Percentiles rank a stretch among this genome's conserved stretches.
Conservation (phyloP, 1,140 invertebrate species). For the Drosophila dunni region DNA sequence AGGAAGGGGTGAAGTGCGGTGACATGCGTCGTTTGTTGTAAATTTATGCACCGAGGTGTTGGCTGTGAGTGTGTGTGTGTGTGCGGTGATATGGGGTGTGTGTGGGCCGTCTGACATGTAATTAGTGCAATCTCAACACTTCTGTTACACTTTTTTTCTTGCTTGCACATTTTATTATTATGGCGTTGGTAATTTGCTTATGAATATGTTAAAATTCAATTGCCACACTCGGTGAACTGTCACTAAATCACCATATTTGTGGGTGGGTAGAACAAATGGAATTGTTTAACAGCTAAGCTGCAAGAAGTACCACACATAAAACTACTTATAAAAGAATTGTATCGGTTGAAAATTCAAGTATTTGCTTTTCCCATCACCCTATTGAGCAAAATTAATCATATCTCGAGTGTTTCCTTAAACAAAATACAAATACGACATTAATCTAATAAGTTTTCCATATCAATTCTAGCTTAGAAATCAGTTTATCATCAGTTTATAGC, state of each 20-base stretch:
- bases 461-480: background rate
- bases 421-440: conserved; percentile 8
- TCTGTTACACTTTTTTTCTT: conserved; percentile 65
- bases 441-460: conserved; percentile 1
- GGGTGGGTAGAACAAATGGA: conserved; percentile 45
- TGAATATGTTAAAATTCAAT: conserved; percentile 76
- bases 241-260: conserved; percentile 14
- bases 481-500: conserved; percentile 27
- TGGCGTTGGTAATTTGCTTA: conserved; percentile 63
- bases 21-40: conserved; percentile 77
- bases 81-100: conserved; percentile 11
- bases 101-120: conserved; percentile 70
- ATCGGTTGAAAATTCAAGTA: too few relatives aligned
- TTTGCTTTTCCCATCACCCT: too few relatives aligned
- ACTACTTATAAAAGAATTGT: too few relatives aligned
- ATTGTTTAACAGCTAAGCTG: background rate
- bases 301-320: background rate
- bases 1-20: conserved; percentile 5
- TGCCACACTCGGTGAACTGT: conserved; percentile 57
- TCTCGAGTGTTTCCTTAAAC: too few relatives aligned
- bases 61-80: conserved; percentile 47
- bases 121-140: conserved; percentile 81
- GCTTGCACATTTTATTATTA: conserved; percentile 22
- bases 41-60: conserved; percentile 81
- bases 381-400: too few relatives aligned